phyloP scores from a whole-genome alignment of 2,797 vertebrate genomes.

The Cossypha polioptera region DNA sequence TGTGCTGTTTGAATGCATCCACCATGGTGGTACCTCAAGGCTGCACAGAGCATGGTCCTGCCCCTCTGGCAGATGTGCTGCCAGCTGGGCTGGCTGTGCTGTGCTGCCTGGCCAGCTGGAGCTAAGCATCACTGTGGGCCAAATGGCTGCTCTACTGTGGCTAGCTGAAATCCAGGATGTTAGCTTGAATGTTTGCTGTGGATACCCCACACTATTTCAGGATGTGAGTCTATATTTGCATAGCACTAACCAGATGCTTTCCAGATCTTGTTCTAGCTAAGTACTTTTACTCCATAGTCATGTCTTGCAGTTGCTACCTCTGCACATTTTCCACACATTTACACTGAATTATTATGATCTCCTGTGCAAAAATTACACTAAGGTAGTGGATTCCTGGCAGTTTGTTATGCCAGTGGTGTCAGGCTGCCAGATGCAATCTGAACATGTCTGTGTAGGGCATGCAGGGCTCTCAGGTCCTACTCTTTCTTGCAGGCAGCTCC shows the following conservation, averaged over 20 bases:
- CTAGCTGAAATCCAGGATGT: not conserved
- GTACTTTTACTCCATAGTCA: not conserved
- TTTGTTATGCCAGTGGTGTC: not conserved
- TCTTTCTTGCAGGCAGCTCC: slow-evolving; percentile 3
- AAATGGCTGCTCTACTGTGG: not conserved
- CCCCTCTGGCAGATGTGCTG: not conserved
- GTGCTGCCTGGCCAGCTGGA: not conserved
- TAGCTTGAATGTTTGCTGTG: not conserved
- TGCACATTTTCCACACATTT: not conserved
- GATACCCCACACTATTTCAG: not conserved
- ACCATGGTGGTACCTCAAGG: not conserved
- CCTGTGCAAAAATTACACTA: not conserved
- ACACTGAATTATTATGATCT: not conserved
- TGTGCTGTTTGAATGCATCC: not conserved
- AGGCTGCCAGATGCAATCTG: slow-evolving; percentile 1
- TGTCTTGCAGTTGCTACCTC: not conserved
- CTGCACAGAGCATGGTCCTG: not conserved
- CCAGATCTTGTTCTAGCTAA: not conserved
- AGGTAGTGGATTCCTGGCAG: not conserved
- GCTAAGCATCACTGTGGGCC: accelerated
- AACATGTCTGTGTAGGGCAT: not conserved
- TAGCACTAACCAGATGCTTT: not conserved
- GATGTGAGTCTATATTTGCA: not conserved
- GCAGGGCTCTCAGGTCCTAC: not conserved
- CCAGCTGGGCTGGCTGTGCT: not conserved